Percentiles rank a stretch among this genome's conserved stretches.
Evolutionary conservation across 2,888 invertebrate genomes (phyloP).

Genomic region (Scelioninae gen. 1): DNA sequence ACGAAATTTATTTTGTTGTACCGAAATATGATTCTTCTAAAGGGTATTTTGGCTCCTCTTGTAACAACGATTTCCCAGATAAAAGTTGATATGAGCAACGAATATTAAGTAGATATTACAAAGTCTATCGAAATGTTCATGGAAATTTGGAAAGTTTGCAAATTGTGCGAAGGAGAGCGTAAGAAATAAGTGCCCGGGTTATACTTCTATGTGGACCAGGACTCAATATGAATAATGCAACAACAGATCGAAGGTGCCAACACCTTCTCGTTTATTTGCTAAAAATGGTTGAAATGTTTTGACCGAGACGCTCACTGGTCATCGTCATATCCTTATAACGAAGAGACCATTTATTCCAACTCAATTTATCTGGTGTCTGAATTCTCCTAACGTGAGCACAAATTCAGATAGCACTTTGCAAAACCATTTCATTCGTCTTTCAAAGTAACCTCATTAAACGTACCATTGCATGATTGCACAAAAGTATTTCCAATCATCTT

Average conservation of each 20-base stretch:
- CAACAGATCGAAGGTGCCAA: constrained; percentile 49
- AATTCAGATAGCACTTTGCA: background rate
- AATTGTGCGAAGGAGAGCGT: constrained; percentile 36
- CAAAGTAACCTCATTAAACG: no score
- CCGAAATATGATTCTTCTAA: background rate
- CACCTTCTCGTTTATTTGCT: constrained; percentile 48
- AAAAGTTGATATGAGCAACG: constrained; percentile 40
- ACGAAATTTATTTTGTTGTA: no score
- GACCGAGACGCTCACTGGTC: constrained; percentile 11
- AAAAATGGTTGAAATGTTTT: constrained; percentile 45
- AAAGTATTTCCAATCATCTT: no score
- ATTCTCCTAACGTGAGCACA: background rate
- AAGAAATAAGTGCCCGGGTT: constrained; percentile 43
- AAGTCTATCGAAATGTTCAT: constrained; percentile 54
- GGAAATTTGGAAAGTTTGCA: constrained; percentile 53
- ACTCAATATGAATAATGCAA: constrained; percentile 53
- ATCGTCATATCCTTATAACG: constrained; percentile 22
- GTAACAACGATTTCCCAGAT: constrained; percentile 15
- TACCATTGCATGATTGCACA: no score
- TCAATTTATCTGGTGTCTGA: constrained; percentile 22
- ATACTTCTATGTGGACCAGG: constrained; percentile 47
- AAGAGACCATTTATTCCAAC: constrained; percentile 23
- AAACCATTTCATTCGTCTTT: background rate
- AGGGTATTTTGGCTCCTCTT: background rate
- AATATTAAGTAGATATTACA: constrained; percentile 56